Evolutionary conservation across 1,140 invertebrate genomes (phyloP), one percentile per base, ranked within the genome.

Genomic region (Lasaia peninsularis): DNA sequence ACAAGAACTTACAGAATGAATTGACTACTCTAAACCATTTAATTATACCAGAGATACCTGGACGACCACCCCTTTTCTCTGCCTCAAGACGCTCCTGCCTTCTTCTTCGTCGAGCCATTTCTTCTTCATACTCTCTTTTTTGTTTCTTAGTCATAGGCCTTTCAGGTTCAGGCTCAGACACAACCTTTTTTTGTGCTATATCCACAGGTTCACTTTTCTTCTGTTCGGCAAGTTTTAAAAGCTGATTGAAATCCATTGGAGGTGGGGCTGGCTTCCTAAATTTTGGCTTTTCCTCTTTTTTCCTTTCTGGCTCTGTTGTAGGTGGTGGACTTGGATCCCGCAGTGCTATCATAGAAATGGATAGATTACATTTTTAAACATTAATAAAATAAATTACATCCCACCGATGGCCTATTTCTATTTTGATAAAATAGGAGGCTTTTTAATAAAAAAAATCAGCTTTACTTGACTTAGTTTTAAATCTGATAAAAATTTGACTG

Each of bases 141-240:
- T 97, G 95, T 65, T 93, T 95, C 60, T 95, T 94, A 0, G 96
- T 97, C 90, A 96, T 93, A 6, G 92, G 80, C 51, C 94, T 88
- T 65, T 94, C 94, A 0, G 91, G 83, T 61, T 94, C 94, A 44
- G 91, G 81, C 66, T 90, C 89, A 16, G 62, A n/a, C 0, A 80
- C 60, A 76, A 92, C 93, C 63, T 93, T 92, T 44, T 91, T 89
- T 69, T 93, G 92, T 33, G 90, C 77, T 10, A 92, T 76, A 52
- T 80, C 80, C 31, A 96, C 84, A 0, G 95, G 95, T 80, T 96
- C 94, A 79, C 92, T 91, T 65, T 96, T 95, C 75, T 97, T 97
- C 75, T 96, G 91, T 64, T 95, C 94, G 6, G 96, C 96, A 11
- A 97, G 79, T 80, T 95, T 94, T 0, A 97, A 71, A 14, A 97